Conservation (phyloP, 2,113 vertebrate species). For the Corythaeola cristata region DNA sequence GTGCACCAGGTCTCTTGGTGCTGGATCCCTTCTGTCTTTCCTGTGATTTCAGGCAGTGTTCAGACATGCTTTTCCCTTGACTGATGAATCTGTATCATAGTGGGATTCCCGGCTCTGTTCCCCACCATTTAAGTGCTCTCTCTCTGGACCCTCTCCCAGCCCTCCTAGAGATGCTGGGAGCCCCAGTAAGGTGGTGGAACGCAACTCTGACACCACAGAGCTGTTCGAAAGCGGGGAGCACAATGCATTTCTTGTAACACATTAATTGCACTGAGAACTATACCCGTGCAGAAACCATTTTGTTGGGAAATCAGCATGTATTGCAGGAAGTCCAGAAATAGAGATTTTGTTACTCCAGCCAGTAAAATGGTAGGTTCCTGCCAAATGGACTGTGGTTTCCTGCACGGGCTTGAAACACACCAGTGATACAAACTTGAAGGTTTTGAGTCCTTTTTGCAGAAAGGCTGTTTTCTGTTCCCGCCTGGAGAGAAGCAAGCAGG, state of each 20-base stretch:
- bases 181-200: background rate
- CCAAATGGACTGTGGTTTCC: background rate
- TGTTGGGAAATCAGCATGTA: background rate
- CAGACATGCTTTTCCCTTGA: background rate
- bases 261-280: background rate
- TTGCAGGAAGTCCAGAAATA: background rate
- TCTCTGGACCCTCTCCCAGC: background rate
- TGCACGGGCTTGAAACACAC: background rate
- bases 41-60: background rate
- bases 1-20: rapidly evolving
- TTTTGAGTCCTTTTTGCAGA: background rate
- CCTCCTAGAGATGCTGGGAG: background rate
- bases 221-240: background rate
- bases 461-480: background rate
- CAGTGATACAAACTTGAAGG: background rate
- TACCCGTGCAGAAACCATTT: background rate
- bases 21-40: background rate
- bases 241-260: background rate
- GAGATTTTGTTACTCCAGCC: background rate
- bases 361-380: background rate
- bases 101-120: background rate
- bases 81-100: background rate
- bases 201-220: background rate
- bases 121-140: background rate
- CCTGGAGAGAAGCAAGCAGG: background rate